These are phyloP conservation scores for Iguana delicatissima DNA, from an alignment of 2,797 vertebrate species.

Conservation along the genomic window DNA sequence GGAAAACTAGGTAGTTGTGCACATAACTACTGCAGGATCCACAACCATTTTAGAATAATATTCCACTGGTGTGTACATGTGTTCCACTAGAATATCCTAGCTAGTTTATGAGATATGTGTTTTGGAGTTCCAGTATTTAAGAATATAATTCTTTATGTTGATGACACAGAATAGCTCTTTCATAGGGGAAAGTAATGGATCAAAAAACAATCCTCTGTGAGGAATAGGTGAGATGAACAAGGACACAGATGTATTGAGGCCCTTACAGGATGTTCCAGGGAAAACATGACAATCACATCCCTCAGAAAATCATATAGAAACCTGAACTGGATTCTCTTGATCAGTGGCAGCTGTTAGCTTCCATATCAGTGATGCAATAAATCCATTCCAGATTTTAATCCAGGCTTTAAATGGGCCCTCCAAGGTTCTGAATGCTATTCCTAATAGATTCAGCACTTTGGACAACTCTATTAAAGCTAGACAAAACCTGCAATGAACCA, in stretches of 20 bases:
- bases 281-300: background rate
- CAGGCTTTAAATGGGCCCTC: background rate
- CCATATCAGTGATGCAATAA: no score
- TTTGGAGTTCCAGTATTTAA: background rate
- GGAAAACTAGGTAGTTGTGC: constrained; percentile 7
- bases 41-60: background rate
- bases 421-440: no score
- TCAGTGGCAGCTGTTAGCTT: no score
- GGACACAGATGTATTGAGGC: background rate
- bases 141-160: background rate
- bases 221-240: background rate
- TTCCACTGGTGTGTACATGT: background rate
- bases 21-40: background rate
- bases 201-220: background rate
- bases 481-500: no score
- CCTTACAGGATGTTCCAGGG: background rate
- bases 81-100: background rate
- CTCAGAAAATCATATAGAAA: background rate
- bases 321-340: background rate
- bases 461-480: no score
- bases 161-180: background rate
- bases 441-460: no score
- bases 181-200: background rate
- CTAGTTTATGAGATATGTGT: background rate
- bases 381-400: background rate